These are phyloP conservation scores for Solen grandis DNA, from an alignment of 1,140 invertebrate species.

Conservation along the genomic window DNA sequence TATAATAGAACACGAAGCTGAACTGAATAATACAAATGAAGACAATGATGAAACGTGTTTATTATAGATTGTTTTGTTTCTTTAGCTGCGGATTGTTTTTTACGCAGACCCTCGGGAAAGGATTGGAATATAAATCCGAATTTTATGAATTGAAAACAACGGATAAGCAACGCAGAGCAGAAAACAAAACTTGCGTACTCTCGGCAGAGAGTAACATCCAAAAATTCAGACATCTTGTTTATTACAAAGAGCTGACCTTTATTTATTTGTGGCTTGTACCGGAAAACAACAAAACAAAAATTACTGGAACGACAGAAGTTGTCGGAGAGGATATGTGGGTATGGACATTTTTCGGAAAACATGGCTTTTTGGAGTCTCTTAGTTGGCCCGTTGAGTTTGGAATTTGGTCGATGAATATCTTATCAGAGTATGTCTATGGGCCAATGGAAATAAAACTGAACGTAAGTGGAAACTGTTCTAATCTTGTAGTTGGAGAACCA, in stretches of 20 bases:
- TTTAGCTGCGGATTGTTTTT: too few species aligned
- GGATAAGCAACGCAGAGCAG: too few species aligned
- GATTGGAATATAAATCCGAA: too few species aligned
- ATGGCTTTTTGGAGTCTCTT: slow-evolving; percentile 14
- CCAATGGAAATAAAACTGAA: not conserved
- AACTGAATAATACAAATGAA: too few species aligned
- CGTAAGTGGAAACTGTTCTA: slow-evolving; percentile 35
- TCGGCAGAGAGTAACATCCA: not conserved
- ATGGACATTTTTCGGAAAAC: slow-evolving; percentile 43
- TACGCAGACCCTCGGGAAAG: too few species aligned
- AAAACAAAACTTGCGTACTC: too few species aligned
- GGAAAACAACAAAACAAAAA: not conserved
- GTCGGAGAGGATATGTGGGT: slow-evolving; percentile 29
- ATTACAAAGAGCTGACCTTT: not conserved
- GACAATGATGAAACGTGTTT: too few species aligned
- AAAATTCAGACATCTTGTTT: slow-evolving; percentile 29
- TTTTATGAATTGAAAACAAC: too few species aligned
- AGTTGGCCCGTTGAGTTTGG: slow-evolving; percentile 49
- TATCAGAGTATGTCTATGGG: slow-evolving; percentile 3
- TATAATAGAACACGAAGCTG: too few species aligned
- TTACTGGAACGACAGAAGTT: not conserved
- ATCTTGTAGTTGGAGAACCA: slow-evolving; percentile 27
- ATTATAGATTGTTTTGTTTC: too few species aligned
- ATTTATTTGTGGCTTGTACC: slow-evolving; percentile 21
- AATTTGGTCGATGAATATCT: slow-evolving; percentile 45